Percentiles rank a stretch among this genome's conserved stretches.
Evolutionary conservation across 2,797 vertebrate genomes (phyloP).

Genomic region (Tapera naevia): DNA sequence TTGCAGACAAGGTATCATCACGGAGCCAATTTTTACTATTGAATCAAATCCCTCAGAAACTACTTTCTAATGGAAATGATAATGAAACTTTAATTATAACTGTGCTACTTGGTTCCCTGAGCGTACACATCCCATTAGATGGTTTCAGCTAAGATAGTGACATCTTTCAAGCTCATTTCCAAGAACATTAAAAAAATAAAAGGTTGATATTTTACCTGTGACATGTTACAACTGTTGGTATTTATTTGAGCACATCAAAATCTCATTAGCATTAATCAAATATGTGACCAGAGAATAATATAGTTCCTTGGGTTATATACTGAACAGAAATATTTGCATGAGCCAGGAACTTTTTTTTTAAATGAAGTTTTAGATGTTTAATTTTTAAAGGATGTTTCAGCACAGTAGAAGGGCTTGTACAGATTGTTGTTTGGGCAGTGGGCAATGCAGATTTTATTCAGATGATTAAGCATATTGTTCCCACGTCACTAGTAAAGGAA

Average conservation of each 20-base stretch:
- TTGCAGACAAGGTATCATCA: not conserved
- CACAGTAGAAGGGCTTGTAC: not conserved
- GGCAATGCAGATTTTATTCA: not conserved
- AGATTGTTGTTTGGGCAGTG: not conserved
- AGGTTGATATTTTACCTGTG: slow-evolving; percentile 2
- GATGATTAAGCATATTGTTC: not conserved
- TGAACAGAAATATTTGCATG: not conserved
- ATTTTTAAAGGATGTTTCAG: not conserved
- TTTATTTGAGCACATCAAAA: slow-evolving; percentile 29
- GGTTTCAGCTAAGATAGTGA: slow-evolving; percentile 59
- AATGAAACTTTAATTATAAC: slow-evolving; percentile 73
- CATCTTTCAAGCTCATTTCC: slow-evolving; percentile 62
- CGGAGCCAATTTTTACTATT: not conserved
- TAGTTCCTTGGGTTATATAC: not conserved
- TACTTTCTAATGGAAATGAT: slow-evolving; percentile 67
- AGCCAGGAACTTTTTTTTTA: not conserved
- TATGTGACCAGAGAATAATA: not conserved
- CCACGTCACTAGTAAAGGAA: not conserved
- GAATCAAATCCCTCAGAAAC: slow-evolving; percentile 51
- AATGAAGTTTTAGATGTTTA: not conserved
- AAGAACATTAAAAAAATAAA: not conserved
- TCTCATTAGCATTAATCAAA: not conserved
- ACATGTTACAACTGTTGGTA: not conserved
- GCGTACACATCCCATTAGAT: slow-evolving; percentile 60
- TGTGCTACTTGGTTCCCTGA: slow-evolving; percentile 51